Evolutionary conservation across 2,888 invertebrate species (phyloP).

Genomic region (Erannis defoliaria): DNA sequence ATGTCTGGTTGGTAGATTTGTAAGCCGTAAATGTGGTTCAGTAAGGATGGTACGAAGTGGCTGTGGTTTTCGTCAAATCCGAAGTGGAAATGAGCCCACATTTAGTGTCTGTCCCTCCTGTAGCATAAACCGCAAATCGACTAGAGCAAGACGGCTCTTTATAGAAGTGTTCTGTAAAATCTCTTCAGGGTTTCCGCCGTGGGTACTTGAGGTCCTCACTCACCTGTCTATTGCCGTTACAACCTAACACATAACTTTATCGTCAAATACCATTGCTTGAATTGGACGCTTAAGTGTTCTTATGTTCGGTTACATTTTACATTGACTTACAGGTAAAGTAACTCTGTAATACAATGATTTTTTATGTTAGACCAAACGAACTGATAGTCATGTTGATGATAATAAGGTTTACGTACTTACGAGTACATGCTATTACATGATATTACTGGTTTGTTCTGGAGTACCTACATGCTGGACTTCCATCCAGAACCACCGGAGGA

Average conservation of each 20-base stretch:
- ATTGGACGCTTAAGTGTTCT: slow-evolving; percentile 5
- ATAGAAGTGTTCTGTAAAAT: slow-evolving; percentile 64
- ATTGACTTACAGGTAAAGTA: not conserved
- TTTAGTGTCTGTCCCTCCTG: slow-evolving; percentile 66
- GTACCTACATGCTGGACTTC: no score
- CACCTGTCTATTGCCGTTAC: slow-evolving; percentile 75
- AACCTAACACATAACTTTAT: slow-evolving; percentile 49
- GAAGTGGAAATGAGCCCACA: slow-evolving; percentile 75
- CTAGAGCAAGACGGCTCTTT: slow-evolving; percentile 62
- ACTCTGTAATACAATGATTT: slow-evolving; percentile 18
- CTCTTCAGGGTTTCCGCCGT: slow-evolving; percentile 60
- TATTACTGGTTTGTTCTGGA: no score
- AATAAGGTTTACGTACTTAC: no score
- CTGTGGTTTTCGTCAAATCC: slow-evolving; percentile 74
- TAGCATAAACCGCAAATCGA: slow-evolving; percentile 74
- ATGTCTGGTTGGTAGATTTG: slow-evolving; percentile 20
- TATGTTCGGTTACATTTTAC: not conserved
- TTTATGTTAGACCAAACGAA: not conserved
- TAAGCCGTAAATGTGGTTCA: slow-evolving; percentile 48
- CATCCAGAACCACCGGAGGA: no score
- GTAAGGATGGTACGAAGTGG: slow-evolving; percentile 55
- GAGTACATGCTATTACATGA: no score
- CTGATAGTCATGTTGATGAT: no score
- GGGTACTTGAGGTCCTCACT: slow-evolving; percentile 68
- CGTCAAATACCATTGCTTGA: slow-evolving; percentile 1